Evolutionary conservation across 2,888 invertebrate genomes (phyloP), one percentile per base, ranked within the genome.

Genomic region (Oegoconia quadripuncta): DNA sequence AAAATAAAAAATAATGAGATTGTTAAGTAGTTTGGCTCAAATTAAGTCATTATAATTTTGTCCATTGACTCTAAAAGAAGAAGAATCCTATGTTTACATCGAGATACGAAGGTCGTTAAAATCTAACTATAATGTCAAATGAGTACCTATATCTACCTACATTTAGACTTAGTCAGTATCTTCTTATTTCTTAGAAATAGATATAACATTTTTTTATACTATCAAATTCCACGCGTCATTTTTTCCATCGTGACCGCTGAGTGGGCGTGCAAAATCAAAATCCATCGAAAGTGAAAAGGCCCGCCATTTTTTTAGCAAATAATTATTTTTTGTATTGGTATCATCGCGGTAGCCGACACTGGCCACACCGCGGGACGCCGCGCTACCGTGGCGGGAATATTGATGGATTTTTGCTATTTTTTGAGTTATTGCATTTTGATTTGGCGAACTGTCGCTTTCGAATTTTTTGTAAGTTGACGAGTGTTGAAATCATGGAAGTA

Each of bases 191-290:
- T 27, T 3, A 27, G 13, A 11, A 3, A 3, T 27, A 9, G 2
- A n/a, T 3, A 14, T 15, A 29, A 16, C 2, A 3, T 45, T 45
- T 36, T 39, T 37, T 35, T 15, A 11, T 7, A 35, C 25, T 34
- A 32, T 35, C 23, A 27, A 30, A 31, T 34, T 44, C 41, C 20
- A 23, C 12, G 27, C 30, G 23, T 26, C 37, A 32, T 36, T 27
- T 27, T 27, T 27, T 27, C 37, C 16, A n/a, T 15, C 31, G 15
- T 3, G 34, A 39, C 41, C 35, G 15, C 54, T 66, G 74, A 80
- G 79, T 78, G 63, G 80, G 80, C 81, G 81, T 80, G 77, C 68
- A 61, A 72, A 78, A 80, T 83, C 56, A 43, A 60, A 57, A 58
- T 51, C 48, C 53, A 56, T 54, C 60, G 54, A 62, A 79, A 81